Evolutionary conservation across 2,888 invertebrate species (phyloP).

Genomic region (Zeuzera pyrina): DNA sequence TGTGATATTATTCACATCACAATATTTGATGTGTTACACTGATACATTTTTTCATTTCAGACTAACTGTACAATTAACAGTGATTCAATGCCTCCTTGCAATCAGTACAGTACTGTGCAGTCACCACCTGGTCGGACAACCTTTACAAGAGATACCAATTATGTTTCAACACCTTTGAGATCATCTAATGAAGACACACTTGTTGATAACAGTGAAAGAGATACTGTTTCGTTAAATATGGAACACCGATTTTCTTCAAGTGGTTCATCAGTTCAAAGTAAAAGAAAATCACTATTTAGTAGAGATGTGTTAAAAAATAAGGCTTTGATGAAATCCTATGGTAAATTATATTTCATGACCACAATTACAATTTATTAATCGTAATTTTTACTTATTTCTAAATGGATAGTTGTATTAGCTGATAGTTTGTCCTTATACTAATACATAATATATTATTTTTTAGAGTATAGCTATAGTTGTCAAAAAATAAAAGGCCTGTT

Average conservation of each 20-base stretch:
- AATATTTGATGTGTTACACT: background rate
- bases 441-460: too few relatives aligned
- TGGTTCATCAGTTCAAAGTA: conserved; percentile 27
- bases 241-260: conserved; percentile 27
- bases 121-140: background rate
- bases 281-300: conserved; percentile 42
- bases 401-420: too few relatives aligned
- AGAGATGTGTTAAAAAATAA: background rate
- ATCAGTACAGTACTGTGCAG: background rate
- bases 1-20: background rate
- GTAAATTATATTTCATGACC: too few relatives aligned
- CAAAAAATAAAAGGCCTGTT: too few relatives aligned
- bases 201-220: conserved; percentile 22
- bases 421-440: too few relatives aligned
- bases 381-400: too few relatives aligned
- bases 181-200: conserved; percentile 21
- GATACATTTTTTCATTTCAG: background rate
- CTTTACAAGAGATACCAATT: background rate
- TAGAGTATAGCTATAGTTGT: too few relatives aligned
- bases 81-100: conserved; percentile 22
- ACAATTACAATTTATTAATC: too few relatives aligned
- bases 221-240: conserved; percentile 19
- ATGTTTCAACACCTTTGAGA: background rate
- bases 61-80: conserved; percentile 13
- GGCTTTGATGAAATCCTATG: too few relatives aligned